Evolutionary conservation across 2,888 invertebrate genomes (phyloP).

Genomic region (Scrobipalpa atriplicella): DNA sequence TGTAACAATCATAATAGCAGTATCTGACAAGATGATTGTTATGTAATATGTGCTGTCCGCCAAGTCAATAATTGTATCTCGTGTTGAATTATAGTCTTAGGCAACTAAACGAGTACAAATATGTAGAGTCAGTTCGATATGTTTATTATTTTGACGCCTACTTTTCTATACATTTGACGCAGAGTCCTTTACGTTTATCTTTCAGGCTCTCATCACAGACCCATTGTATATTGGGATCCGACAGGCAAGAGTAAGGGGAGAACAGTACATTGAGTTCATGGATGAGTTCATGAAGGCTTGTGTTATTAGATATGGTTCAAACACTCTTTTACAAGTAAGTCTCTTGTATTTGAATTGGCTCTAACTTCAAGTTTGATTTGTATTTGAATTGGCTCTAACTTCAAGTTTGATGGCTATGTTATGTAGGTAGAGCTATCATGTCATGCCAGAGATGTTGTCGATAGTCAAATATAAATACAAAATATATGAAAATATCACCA

Average conservation of each 20-base stretch:
- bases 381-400: not conserved
- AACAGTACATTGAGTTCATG: conserved; percentile 92
- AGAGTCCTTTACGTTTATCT: conserved; percentile 33
- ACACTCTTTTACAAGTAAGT: conserved; percentile 85
- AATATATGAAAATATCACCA: too few relatives aligned
- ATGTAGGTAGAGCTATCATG: too few relatives aligned
- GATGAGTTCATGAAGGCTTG: conserved; percentile 97
- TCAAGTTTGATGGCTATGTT: too few relatives aligned
- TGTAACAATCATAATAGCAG: too few relatives aligned
- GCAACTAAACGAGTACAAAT: too few relatives aligned
- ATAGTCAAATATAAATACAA: too few relatives aligned
- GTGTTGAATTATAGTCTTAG: too few relatives aligned
- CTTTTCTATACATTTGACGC: not conserved
- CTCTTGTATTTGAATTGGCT: not conserved
- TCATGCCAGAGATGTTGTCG: too few relatives aligned
- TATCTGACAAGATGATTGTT: not conserved
- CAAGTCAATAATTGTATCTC: too few relatives aligned
- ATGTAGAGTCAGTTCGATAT: too few relatives aligned
- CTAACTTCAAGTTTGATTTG: not conserved
- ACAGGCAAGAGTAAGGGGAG: conserved; percentile 90
- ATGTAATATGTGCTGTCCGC: too few relatives aligned
- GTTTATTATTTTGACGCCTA: too few relatives aligned
- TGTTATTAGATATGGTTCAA: conserved; percentile 88
- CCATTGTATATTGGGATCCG: conserved; percentile 95
- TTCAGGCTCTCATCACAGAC: conserved; percentile 89